phyloP scores from a whole-genome alignment of 2,888 invertebrate species.

The Pterostichus niger region DNA sequence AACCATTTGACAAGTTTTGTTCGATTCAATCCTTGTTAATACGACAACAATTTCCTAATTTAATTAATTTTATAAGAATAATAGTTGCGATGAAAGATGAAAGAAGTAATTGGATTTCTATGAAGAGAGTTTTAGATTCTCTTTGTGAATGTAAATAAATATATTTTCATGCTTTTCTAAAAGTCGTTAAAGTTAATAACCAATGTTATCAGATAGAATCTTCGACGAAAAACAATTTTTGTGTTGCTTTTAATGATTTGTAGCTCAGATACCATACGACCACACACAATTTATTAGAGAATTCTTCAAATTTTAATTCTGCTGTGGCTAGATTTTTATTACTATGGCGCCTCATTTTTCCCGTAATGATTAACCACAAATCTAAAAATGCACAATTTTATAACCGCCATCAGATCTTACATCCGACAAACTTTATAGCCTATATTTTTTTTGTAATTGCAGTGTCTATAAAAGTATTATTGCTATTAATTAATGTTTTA shows the following conservation, averaged over 20 bases:
- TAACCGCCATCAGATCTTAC: slow-evolving; percentile 7
- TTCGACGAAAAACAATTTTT: slow-evolving; percentile 60
- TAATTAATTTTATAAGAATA: too few relatives aligned
- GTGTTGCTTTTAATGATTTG: slow-evolving; percentile 59
- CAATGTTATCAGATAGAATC: slow-evolving; percentile 62
- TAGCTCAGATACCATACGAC: slow-evolving; percentile 52
- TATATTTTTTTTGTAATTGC: slow-evolving; percentile 32
- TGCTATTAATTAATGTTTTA: slow-evolving; percentile 4
- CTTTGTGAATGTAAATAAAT: slow-evolving; percentile 35
- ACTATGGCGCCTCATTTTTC: slow-evolving; percentile 46
- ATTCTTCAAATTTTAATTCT: slow-evolving; percentile 59
- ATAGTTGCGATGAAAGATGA: too few relatives aligned
- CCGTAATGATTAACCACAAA: slow-evolving; percentile 29
- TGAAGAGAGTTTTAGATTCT: slow-evolving; percentile 4
- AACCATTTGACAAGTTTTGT: too few relatives aligned
- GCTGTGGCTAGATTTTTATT: slow-evolving; percentile 41
- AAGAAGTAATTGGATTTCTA: not conserved
- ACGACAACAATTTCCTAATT: too few relatives aligned
- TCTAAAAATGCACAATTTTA: slow-evolving; percentile 33
- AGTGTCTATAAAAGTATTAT: not conserved
- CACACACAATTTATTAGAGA: slow-evolving; percentile 56
- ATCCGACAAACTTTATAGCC: slow-evolving; percentile 14
- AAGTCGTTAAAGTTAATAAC: slow-evolving; percentile 64
- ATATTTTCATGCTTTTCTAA: slow-evolving; percentile 63
- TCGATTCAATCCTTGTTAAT: too few relatives aligned